These are phyloP conservation scores for Lepilemur septentrionalis DNA, from an alignment of 2,797 vertebrate genomes.

Conservation along the genomic window DNA sequence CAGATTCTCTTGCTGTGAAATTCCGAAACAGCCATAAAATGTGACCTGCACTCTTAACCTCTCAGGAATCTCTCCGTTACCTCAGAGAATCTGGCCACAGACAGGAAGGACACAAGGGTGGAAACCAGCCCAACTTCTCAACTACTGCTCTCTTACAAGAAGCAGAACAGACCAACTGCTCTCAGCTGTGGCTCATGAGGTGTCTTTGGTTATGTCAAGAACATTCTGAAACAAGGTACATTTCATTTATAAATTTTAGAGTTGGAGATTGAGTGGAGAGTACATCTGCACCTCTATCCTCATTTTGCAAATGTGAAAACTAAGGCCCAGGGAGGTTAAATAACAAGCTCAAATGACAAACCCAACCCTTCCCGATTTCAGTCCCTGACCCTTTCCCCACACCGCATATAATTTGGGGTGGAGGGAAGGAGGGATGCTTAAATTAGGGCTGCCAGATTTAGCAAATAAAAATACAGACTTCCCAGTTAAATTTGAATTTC, in stretches of 20 bases:
- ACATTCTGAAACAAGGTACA: not conserved
- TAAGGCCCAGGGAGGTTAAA: not conserved
- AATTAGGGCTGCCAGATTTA: not conserved
- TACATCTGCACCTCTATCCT: not conserved
- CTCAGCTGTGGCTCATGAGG: not conserved
- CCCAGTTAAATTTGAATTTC: constrained; percentile 24
- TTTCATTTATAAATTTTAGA: not conserved
- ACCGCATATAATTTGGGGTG: not conserved
- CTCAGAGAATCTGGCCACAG: not conserved
- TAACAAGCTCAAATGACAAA: not conserved
- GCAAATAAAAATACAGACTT: not conserved
- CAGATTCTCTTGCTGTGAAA: constrained; percentile 50
- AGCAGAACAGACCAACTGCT: not conserved
- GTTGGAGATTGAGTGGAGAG: not conserved
- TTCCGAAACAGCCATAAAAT: constrained; percentile 55
- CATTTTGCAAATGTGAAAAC: not conserved
- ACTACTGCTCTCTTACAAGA: not conserved
- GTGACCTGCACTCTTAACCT: constrained; percentile 37
- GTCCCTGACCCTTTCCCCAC: not conserved
- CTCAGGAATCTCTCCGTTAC: constrained; percentile 45
- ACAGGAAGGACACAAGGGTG: not conserved
- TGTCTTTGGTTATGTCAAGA: not conserved
- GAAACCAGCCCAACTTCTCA: not conserved
- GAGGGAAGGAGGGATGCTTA: fast-evolving
- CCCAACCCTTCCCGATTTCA: not conserved